Percentiles rank a stretch among this genome's conserved stretches.
Conservation (phyloP, 2,797 vertebrate genomes). For the Rhinoraja longicauda region DNA sequence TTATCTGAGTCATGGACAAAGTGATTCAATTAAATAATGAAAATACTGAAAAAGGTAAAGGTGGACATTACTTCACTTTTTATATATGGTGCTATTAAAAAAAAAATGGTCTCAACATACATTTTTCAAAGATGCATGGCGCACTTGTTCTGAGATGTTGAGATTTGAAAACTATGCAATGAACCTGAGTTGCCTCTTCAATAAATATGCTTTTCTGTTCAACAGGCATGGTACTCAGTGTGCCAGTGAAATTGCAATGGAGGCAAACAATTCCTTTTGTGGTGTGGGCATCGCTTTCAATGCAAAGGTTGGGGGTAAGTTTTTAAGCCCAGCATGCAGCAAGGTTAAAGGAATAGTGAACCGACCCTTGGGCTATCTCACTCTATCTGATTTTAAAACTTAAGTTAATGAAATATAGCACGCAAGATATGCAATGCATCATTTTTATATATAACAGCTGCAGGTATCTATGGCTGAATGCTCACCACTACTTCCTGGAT, state of each 20-base stretch:
- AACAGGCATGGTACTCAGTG: constrained; percentile 55
- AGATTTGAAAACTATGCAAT: neutral
- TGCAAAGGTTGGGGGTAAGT: constrained; percentile 56
- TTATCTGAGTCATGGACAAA: neutral
- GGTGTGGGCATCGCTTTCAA: constrained; percentile 55
- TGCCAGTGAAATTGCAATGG: constrained; percentile 62
- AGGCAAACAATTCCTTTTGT: constrained; percentile 60
- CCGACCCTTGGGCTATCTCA: neutral
- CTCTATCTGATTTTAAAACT: neutral
- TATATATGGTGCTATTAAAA: neutral
- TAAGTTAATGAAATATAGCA: neutral
- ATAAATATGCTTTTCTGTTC: neutral
- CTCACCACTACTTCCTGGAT: neutral
- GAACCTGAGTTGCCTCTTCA: neutral
- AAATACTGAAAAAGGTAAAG: neutral
- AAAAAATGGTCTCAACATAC: neutral
- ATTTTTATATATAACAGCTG: neutral
- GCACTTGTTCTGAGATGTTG: neutral
- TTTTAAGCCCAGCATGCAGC: neutral
- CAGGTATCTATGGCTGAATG: neutral
- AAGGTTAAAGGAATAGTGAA: neutral
- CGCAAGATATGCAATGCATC: neutral
- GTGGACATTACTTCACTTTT: neutral
- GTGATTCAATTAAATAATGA: neutral
- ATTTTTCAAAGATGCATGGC: neutral